Conservation (phyloP, 2,888 invertebrate species). For the Aplocera efformata region DNA sequence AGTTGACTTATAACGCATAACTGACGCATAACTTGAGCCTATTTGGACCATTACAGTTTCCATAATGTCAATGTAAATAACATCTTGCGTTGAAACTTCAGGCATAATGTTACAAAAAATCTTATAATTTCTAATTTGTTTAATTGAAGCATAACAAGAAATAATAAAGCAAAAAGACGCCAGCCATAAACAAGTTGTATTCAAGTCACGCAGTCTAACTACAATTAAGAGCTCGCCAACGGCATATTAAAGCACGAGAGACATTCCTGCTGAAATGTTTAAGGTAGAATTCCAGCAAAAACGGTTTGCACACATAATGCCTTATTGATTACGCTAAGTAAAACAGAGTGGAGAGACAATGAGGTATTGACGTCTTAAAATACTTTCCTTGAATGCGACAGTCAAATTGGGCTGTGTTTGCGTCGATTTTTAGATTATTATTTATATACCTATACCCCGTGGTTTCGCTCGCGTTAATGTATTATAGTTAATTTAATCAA, state of each 20-base stretch:
- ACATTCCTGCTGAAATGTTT: constrained; percentile 50
- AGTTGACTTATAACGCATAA: too few species aligned
- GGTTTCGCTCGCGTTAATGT: too few species aligned
- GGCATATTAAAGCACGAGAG: constrained; percentile 62
- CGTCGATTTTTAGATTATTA: neutral
- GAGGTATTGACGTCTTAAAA: constrained; percentile 4
- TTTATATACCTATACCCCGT: neutral
- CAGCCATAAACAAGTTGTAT: constrained; percentile 46
- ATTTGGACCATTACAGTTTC: too few species aligned
- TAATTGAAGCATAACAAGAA: constrained; percentile 19
- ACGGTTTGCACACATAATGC: constrained; percentile 45
- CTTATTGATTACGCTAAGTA: constrained; percentile 35
- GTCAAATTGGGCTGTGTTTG: neutral
- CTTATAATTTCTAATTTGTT: neutral
- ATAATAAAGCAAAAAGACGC: constrained; percentile 30
- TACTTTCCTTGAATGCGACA: neutral
- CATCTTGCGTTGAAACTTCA: too few species aligned
- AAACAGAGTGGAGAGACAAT: constrained; percentile 14
- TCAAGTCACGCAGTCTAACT: constrained; percentile 63
- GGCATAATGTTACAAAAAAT: neutral
- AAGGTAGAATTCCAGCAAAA: constrained; percentile 48
- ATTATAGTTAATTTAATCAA: too few species aligned
- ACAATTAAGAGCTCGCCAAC: constrained; percentile 65
- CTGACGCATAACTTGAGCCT: too few species aligned
- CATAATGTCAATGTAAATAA: too few species aligned